These are phyloP conservation scores for Chascanopsetta lugubris DNA, from an alignment of 2,113 vertebrate genomes.

Conservation along the genomic window DNA sequence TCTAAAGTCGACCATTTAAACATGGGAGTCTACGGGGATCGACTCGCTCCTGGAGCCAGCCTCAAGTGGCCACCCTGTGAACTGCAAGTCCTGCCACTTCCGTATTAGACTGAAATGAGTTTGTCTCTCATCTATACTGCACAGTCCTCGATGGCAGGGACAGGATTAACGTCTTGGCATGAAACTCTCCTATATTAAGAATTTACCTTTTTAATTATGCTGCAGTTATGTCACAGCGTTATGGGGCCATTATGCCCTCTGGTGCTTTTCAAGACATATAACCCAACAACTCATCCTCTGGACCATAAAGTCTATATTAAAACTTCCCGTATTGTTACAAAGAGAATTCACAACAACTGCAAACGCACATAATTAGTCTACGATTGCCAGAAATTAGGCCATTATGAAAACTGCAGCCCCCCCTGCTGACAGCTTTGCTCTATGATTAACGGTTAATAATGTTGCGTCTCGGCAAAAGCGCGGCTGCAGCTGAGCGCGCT, in stretches of 20 bases:
- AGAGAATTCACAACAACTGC: slow-evolving; percentile 59
- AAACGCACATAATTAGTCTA: slow-evolving; percentile 70
- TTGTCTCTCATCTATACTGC: slow-evolving; percentile 4
- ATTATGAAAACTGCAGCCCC: slow-evolving; percentile 66
- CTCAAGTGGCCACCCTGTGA: no score
- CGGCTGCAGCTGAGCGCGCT: slow-evolving; percentile 5
- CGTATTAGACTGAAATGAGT: no score
- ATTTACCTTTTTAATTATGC: slow-evolving; percentile 61
- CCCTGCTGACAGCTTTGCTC: slow-evolving; percentile 63
- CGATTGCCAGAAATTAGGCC: slow-evolving; percentile 71
- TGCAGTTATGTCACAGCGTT: slow-evolving; percentile 50
- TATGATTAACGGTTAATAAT: slow-evolving; percentile 68
- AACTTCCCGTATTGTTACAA: slow-evolving; percentile 55
- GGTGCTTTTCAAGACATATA: slow-evolving; percentile 44
- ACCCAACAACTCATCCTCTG: slow-evolving; percentile 43
- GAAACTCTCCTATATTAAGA: slow-evolving; percentile 38
- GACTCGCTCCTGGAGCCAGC: no score
- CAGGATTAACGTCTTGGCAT: background rate
- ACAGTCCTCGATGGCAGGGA: slow-evolving; percentile 2
- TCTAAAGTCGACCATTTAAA: no score
- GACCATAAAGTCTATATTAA: slow-evolving; percentile 58
- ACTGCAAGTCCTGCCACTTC: no score
- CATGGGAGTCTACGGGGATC: no score
- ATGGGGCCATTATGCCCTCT: slow-evolving; percentile 47
- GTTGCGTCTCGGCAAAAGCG: slow-evolving; percentile 36